Conservation (phyloP, 2,888 invertebrate species). For the Tinea pellionella region DNA sequence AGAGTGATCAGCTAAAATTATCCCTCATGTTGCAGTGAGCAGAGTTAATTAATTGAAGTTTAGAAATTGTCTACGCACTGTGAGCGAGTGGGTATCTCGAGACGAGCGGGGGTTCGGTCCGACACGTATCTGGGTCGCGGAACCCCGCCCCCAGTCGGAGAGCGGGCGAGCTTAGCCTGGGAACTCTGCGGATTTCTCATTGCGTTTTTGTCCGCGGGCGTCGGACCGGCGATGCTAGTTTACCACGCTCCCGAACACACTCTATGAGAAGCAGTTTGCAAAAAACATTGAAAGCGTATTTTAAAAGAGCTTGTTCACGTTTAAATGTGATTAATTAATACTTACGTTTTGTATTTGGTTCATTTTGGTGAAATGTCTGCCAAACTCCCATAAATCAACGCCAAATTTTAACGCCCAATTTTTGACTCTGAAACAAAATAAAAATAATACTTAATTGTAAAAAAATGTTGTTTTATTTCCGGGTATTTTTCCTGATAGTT, state of each 20-base stretch:
- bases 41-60: constrained; percentile 5
- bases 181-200: constrained; percentile 24
- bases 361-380: constrained; percentile 88
- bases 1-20: neutral
- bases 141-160: constrained; percentile 9
- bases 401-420: constrained; percentile 94
- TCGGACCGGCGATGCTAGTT: constrained; percentile 31
- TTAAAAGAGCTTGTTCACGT: neutral
- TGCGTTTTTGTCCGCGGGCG: constrained; percentile 51
- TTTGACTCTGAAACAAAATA: constrained; percentile 80
- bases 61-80: neutral
- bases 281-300: neutral
- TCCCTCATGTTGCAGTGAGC: neutral
- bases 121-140: constrained; percentile 43
- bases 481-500: neutral
- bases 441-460: constrained; percentile 9
- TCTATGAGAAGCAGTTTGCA: neutral
- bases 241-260: neutral
- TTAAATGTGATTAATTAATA: constrained; percentile 24
- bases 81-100: constrained; percentile 26
- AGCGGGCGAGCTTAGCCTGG: neutral
- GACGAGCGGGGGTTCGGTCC: constrained; percentile 21
- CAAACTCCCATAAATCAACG: constrained; percentile 90
- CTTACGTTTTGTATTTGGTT: constrained; percentile 88
- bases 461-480: neutral